A percentile compares a stretch with the other conserved stretches of the same genome.
These are phyloP conservation scores for Haliclystus octoradiatus DNA, from an alignment of 30 jellyfish, hydroid and myxozoan species.

Conservation along the genomic window DNA sequence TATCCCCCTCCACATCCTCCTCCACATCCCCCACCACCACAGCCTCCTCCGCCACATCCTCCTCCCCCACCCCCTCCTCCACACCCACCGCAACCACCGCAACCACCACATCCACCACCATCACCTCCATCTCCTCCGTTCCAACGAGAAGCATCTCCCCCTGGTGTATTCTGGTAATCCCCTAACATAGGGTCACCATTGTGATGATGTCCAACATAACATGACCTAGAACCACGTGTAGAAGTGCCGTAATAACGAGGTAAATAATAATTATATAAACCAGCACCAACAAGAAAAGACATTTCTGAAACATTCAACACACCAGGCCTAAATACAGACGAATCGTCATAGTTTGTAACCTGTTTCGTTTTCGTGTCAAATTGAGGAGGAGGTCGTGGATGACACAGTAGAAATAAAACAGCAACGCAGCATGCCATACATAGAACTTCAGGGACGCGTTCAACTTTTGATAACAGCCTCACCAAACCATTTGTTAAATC, in stretches of 20 bases:
- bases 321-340: slow-evolving; percentile 5
- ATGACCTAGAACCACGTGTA: too few species aligned
- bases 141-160: neutral
- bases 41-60: neutral
- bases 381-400: slow-evolving; percentile 66
- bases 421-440: slow-evolving; percentile 51
- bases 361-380: slow-evolving; percentile 10
- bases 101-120: slow-evolving; percentile 3
- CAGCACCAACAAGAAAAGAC: slow-evolving; percentile 42
- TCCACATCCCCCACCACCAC: neutral
- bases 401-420: slow-evolving; percentile 53
- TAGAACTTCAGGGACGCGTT: slow-evolving; percentile 40
- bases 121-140: neutral
- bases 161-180: too few species aligned
- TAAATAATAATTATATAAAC: slow-evolving; percentile 34
- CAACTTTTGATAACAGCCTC: slow-evolving; percentile 10
- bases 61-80: neutral
- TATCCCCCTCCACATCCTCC: too few species aligned
- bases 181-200: too few species aligned
- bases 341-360: slow-evolving; percentile 5
- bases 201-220: too few species aligned
- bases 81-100: neutral
- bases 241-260: slow-evolving; percentile 24
- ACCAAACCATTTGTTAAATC: slow-evolving; percentile 32
- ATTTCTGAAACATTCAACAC: slow-evolving; percentile 23